A percentile compares a stretch with the other conserved stretches of the same genome.
Conservation (phyloP, 2,888 invertebrate species). For the Trissolcus japonicus region DNA sequence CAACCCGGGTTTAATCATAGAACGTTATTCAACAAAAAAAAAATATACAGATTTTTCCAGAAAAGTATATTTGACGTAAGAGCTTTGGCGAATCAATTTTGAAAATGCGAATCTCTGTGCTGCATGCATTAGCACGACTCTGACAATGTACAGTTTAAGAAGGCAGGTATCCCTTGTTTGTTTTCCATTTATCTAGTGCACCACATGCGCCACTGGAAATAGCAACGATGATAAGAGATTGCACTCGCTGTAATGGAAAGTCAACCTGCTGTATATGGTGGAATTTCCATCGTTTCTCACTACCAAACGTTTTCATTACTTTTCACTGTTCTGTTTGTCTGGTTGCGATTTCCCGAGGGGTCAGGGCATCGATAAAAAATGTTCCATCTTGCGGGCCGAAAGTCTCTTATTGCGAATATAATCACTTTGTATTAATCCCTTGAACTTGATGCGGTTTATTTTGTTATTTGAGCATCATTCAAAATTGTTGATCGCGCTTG, state of each 20-base stretch:
- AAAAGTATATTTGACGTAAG: background rate
- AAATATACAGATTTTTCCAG: background rate
- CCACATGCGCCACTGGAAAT: conserved; percentile 55
- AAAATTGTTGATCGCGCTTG: no score
- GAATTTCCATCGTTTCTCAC: conserved; percentile 47
- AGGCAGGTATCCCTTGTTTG: conserved; percentile 52
- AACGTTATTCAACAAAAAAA: no score
- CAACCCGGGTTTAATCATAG: no score
- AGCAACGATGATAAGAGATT: conserved; percentile 64
- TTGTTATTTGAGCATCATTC: background rate
- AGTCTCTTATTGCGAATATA: conserved; percentile 2
- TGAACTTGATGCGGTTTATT: background rate
- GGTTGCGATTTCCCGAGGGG: conserved; percentile 58
- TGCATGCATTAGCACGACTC: conserved; percentile 27
- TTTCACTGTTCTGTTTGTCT: conserved; percentile 49
- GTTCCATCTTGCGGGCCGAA: conserved; percentile 30
- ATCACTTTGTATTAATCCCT: conserved; percentile 4
- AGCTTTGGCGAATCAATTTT: conserved; percentile 38
- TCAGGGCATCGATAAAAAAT: conserved; percentile 52
- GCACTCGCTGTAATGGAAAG: conserved; percentile 65
- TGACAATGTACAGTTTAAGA: conserved; percentile 41
- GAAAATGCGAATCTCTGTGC: conserved; percentile 41
- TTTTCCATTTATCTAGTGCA: conserved; percentile 52
- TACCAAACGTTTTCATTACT: conserved; percentile 30
- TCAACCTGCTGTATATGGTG: conserved; percentile 58